Conservation (phyloP, 30 jellyfish, hydroid and myxozoan species). For the Hydractinia symbiolongicarpus region DNA sequence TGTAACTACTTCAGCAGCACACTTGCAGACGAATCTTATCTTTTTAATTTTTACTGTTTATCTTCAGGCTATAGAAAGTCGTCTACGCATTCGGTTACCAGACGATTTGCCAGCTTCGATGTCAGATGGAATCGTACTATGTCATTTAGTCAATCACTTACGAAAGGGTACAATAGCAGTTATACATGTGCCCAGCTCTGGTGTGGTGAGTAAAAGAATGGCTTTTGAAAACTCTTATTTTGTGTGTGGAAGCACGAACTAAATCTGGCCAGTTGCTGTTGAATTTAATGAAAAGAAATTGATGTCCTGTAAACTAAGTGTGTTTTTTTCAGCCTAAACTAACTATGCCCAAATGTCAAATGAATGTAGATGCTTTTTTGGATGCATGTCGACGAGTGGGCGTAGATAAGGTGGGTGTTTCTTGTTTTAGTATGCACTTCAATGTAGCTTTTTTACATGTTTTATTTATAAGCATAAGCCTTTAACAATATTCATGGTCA, state of each 20-base stretch:
- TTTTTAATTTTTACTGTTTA: too few relatives aligned
- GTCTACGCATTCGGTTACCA: conserved; percentile 53
- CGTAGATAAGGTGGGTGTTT: conserved; percentile 54
- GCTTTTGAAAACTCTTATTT: too few relatives aligned
- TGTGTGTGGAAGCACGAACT: not conserved
- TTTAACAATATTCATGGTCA: too few relatives aligned
- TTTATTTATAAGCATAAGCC: too few relatives aligned
- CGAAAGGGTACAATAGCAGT: conserved; percentile 68
- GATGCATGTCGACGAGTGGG: conserved; percentile 83
- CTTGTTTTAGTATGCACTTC: not conserved
- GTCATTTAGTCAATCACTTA: conserved; percentile 75
- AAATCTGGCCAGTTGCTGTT: not conserved
- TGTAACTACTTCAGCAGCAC: too few relatives aligned
- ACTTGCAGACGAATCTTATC: too few relatives aligned
- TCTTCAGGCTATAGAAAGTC: conserved; percentile 51
- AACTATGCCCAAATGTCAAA: conserved; percentile 84
- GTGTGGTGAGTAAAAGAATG: conserved; percentile 50
- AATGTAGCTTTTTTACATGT: too few relatives aligned
- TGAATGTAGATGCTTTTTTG: conserved; percentile 89
- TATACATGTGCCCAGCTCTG: conserved; percentile 83
- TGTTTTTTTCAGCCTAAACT: conserved; percentile 53
- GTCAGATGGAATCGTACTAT: conserved; percentile 78
- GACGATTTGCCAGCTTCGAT: conserved; percentile 84
- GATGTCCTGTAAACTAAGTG: not conserved
- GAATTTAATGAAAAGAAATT: not conserved